Percentiles rank a stretch among this genome's conserved stretches.
Conservation (phyloP, 2,888 invertebrate genomes). For the Campoletis raptor region DNA sequence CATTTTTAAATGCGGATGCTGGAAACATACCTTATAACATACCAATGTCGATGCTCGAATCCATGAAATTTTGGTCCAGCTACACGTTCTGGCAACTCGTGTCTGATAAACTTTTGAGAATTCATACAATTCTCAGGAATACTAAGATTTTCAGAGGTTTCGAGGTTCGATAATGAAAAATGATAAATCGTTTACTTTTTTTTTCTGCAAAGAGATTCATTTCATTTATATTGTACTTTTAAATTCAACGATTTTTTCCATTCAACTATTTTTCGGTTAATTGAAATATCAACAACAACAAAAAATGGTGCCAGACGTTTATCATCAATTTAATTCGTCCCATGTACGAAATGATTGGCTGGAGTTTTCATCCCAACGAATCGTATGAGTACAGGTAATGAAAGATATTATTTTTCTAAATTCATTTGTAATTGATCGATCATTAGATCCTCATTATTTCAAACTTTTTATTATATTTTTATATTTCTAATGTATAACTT, state of each 20-base stretch:
- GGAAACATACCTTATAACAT: slow-evolving; percentile 53
- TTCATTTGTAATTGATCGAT: not conserved
- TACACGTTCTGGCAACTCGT: slow-evolving; percentile 69
- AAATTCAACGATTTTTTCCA: not conserved
- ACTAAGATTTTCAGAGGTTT: not conserved
- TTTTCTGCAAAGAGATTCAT: not conserved
- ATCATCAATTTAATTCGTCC: slow-evolving; percentile 22
- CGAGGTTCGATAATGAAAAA: not conserved
- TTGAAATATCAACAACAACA: not conserved
- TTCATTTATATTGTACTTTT: not conserved
- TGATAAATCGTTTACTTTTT: not conserved
- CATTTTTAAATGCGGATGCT: slow-evolving; percentile 68
- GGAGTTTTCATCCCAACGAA: slow-evolving; percentile 9
- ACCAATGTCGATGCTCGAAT: slow-evolving; percentile 66
- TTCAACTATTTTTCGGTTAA: not conserved
- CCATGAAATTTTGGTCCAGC: slow-evolving; percentile 62
- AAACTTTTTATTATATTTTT: too few species aligned
- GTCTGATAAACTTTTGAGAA: slow-evolving; percentile 62
- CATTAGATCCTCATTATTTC: not conserved
- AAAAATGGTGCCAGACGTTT: slow-evolving; percentile 20
- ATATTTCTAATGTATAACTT: too few species aligned
- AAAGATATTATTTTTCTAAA: not conserved
- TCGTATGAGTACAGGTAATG: slow-evolving; percentile 65
- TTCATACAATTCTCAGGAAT: slow-evolving; percentile 45
- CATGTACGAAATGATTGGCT: slow-evolving; percentile 42